Conservation (phyloP, 1,140 invertebrate species). For the Lerema accius region DNA sequence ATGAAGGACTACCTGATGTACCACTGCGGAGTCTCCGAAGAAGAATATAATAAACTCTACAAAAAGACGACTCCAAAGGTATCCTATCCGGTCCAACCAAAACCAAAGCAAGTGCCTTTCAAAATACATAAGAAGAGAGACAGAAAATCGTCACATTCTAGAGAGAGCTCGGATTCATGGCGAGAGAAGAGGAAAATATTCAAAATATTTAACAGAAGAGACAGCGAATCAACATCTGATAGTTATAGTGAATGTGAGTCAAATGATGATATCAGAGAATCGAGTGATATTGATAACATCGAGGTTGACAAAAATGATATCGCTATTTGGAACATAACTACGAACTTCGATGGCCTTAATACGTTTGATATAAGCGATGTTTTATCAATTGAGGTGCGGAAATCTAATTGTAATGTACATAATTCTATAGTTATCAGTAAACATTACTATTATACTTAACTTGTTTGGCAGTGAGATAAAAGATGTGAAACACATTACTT, state of each 20-base stretch:
- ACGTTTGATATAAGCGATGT: conserved; percentile 45
- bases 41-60: conserved; percentile 71
- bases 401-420: background rate
- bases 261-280: conserved; percentile 45
- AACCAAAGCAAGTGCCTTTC: conserved; percentile 72
- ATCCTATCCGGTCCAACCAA: conserved; percentile 52
- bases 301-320: conserved; percentile 43
- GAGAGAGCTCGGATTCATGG: conserved; percentile 70
- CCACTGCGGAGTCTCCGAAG: conserved; percentile 70
- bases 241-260: conserved; percentile 76
- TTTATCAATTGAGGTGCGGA: conserved; percentile 33
- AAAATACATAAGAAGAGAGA: conserved; percentile 69
- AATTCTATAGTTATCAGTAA: no score
- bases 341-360: conserved; percentile 43
- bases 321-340: conserved; percentile 43
- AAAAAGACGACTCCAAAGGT: conserved; percentile 54
- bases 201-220: conserved; percentile 69
- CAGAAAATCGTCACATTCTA: conserved; percentile 54
- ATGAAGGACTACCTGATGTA: conserved; percentile 74
- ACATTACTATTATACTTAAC: no score
- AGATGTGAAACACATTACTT: no score
- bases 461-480: no score
- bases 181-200: conserved; percentile 69
- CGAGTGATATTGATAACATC: conserved; percentile 33
- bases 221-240: conserved; percentile 69